Percentiles rank a stretch among this genome's conserved stretches.
Evolutionary conservation across 2,888 invertebrate species (phyloP).

Genomic region (Stenoptilia bipunctidactyla): DNA sequence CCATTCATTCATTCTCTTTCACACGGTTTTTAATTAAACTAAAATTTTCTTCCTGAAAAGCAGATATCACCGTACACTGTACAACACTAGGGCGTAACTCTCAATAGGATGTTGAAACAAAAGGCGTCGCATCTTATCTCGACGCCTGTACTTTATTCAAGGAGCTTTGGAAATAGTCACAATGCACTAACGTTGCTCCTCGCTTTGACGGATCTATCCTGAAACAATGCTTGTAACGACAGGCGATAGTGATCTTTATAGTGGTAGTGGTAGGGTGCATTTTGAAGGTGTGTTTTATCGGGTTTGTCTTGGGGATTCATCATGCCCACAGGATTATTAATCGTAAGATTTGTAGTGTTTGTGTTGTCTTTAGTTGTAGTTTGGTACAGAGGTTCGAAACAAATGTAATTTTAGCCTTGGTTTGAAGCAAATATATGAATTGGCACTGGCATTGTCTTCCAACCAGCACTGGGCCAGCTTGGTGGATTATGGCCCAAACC

Average conservation of each 20-base stretch:
- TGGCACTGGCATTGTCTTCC: too few species aligned
- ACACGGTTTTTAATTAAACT: too few species aligned
- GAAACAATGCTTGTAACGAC: not conserved
- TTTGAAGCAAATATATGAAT: too few species aligned
- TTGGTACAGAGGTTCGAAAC: too few species aligned
- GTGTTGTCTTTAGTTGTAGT: constrained; percentile 12
- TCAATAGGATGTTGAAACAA: not conserved
- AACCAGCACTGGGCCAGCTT: too few species aligned
- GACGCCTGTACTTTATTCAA: not conserved
- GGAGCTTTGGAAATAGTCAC: not conserved
- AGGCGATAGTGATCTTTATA: not conserved
- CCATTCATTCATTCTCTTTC: too few species aligned
- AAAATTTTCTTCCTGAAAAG: too few species aligned
- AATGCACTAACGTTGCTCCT: not conserved
- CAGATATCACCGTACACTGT: not conserved
- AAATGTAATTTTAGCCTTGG: too few species aligned
- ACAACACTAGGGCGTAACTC: not conserved
- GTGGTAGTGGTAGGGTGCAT: not conserved
- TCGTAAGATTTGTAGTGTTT: constrained; percentile 4
- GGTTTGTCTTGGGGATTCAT: not conserved
- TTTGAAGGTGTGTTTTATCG: not conserved
- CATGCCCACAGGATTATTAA: not conserved
- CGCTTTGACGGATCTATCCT: not conserved
- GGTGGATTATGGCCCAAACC: too few species aligned
- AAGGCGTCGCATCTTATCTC: not conserved